A percentile compares a stretch with the other conserved stretches of the same genome.
Conservation (phyloP, 2,888 invertebrate species). For the Tubulanus polymorphus region DNA sequence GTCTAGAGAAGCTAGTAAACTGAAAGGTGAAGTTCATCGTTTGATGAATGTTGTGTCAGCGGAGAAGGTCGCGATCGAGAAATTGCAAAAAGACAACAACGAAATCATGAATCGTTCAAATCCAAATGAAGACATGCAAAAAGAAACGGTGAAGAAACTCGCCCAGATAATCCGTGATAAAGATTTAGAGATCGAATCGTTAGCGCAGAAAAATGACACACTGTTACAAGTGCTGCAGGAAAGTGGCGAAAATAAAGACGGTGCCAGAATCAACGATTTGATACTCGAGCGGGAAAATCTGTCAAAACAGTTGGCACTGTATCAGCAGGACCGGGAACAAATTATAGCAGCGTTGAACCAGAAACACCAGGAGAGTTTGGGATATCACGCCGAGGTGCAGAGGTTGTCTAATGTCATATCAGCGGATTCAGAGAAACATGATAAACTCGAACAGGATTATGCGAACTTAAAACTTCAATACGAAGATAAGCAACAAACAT, state of each 20-base stretch:
- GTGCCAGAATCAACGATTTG: constrained; percentile 26
- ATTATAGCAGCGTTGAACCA: constrained; percentile 60
- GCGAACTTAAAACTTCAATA: constrained; percentile 43
- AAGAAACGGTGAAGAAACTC: constrained; percentile 52
- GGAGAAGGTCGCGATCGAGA: constrained; percentile 46
- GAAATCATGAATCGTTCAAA: constrained; percentile 25
- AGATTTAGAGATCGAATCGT: constrained; percentile 54
- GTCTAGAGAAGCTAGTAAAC: constrained; percentile 47
- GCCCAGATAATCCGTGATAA: constrained; percentile 53
- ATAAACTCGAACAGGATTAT: constrained; percentile 40
- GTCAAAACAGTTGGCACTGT: constrained; percentile 69
- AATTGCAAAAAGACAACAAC: constrained; percentile 49
- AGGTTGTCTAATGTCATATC: constrained; percentile 57
- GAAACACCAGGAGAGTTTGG: constrained; percentile 80
- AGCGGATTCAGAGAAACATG: constrained; percentile 31
- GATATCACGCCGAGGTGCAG: constrained; percentile 82
- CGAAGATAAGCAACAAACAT: constrained; percentile 50
- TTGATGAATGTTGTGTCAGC: constrained; percentile 50
- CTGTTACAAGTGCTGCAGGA: constrained; percentile 49
- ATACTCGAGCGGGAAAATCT: constrained; percentile 50
- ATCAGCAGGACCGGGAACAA: constrained; percentile 52
- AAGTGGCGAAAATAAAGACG: constrained; percentile 8
- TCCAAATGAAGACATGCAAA: constrained; percentile 50
- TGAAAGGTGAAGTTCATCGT: constrained; percentile 50
- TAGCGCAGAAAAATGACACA: constrained; percentile 51